A percentile compares a stretch with the other conserved stretches of the same genome.
Conservation (phyloP, 2,113 vertebrate genomes). For the Edolisoma coerulescens region DNA sequence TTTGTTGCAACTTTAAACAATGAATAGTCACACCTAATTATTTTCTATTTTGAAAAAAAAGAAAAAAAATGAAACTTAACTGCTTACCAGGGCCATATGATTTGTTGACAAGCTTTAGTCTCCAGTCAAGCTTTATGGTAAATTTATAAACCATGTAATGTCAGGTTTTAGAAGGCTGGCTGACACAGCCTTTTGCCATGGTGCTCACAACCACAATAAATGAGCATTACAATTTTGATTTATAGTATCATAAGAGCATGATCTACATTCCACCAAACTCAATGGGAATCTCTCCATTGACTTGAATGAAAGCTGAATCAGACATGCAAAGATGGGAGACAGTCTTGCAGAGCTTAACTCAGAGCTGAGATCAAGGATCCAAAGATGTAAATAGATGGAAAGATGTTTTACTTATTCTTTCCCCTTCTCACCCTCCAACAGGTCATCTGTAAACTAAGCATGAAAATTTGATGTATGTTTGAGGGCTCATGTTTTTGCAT, state of each 20-base stretch:
- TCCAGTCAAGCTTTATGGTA: background rate
- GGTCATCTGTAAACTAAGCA: background rate
- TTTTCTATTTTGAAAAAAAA: background rate
- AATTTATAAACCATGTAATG: background rate
- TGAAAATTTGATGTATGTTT: background rate
- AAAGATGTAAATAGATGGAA: background rate
- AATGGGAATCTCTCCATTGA: background rate
- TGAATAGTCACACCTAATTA: background rate
- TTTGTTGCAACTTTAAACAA: background rate
- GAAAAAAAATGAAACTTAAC: background rate
- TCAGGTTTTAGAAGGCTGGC: background rate
- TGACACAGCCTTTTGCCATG: background rate
- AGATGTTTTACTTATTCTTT: background rate
- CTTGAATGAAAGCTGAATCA: background rate
- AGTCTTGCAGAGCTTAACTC: background rate
- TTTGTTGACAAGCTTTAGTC: background rate
- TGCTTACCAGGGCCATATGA: background rate
- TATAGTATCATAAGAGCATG: background rate
- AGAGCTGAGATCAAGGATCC: background rate
- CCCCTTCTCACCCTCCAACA: background rate
- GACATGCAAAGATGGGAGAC: background rate
- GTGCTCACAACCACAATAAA: background rate
- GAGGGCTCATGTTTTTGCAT: background rate
- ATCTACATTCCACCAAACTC: background rate
- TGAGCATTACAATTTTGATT: background rate